Evolutionary conservation across 2,888 invertebrate genomes (phyloP).

Genomic region (Agriopis marginaria): DNA sequence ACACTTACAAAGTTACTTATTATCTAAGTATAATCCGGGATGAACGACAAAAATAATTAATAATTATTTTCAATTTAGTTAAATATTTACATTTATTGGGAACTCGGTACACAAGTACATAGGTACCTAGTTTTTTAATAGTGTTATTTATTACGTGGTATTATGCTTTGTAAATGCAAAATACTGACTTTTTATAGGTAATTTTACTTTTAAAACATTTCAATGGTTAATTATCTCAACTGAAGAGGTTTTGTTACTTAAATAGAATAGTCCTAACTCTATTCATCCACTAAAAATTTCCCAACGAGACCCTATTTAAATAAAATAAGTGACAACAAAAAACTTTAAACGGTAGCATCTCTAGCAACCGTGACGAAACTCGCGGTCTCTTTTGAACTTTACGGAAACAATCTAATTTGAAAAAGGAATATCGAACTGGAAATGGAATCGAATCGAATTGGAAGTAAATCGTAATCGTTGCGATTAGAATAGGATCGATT

Average conservation of each 20-base stretch:
- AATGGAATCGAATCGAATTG: constrained; percentile 71
- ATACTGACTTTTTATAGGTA: no score
- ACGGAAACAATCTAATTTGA: constrained; percentile 64
- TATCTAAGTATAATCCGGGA: no score
- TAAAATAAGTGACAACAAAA: constrained; percentile 48
- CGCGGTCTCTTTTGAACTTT: constrained; percentile 64
- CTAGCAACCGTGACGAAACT: constrained; percentile 70
- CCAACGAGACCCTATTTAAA: constrained; percentile 51
- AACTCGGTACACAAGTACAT: no score
- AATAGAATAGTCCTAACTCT: neutral
- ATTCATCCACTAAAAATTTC: constrained; percentile 39
- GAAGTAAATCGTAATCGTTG: constrained; percentile 58
- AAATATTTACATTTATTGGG: no score
- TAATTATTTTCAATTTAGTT: no score
- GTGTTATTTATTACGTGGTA: no score
- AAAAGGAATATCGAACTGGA: constrained; percentile 45
- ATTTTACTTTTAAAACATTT: no score
- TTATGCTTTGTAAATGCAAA: no score
- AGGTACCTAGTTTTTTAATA: no score
- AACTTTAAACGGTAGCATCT: constrained; percentile 58
- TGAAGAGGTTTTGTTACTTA: neutral
- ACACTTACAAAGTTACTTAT: no score
- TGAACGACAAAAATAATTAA: no score
- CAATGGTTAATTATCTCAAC: no score
- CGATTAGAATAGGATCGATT: constrained; percentile 49